Base-by-base conservation (phyloP, 2,113 vertebrate species). In the Anguilla rostrata region DNA sequence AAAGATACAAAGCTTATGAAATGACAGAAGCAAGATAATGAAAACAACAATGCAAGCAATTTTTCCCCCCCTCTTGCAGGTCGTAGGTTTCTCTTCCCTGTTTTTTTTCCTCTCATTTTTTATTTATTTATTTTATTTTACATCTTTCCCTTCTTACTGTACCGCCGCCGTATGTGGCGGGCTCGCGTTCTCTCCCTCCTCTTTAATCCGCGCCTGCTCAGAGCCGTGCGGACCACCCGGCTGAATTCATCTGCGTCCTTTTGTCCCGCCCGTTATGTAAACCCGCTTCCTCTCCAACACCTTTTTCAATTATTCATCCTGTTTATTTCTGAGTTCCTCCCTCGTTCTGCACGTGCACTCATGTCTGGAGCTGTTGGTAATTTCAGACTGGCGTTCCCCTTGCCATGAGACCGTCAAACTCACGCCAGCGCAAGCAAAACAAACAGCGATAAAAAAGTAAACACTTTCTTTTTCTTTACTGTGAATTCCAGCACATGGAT, bases 11-110 rank as follows among this genome's bases (percentile, higher is more conserved):
- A 98, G 97, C 97, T 97, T 94, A 97, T 96, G 96, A 97, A 98
- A 96, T 97, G 97, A 98, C 98, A 98, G 97, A 97, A 96, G 97
- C 95, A 96, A 97, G 97, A 98, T 99, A 98, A 98, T 98, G 96
- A 97, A 98, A 99, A 98, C 97, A 99, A 99, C 97, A 98, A 98
- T 97, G 97, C 97, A 96, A 98, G 97, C 97, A 96, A 95, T 97
- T 96, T 96, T 97, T 86, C n/a, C 96, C 82, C 9, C 7, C 96
- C 97, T 98, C 95, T 95, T 97, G 96, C 96, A 96, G 96, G 96
- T 97, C 96, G 95, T 96, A 97, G 98, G 96, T 53, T 53, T 53
- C 12, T 53, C 49, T 53, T 95, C 93, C 89, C 20, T 20, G 60
- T 22, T 63, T 94, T 97, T 97, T 96, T 96, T 96, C 96, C 94